Base-by-base conservation (phyloP, 2,113 vertebrate genomes). In the Vidua macroura region DNA sequence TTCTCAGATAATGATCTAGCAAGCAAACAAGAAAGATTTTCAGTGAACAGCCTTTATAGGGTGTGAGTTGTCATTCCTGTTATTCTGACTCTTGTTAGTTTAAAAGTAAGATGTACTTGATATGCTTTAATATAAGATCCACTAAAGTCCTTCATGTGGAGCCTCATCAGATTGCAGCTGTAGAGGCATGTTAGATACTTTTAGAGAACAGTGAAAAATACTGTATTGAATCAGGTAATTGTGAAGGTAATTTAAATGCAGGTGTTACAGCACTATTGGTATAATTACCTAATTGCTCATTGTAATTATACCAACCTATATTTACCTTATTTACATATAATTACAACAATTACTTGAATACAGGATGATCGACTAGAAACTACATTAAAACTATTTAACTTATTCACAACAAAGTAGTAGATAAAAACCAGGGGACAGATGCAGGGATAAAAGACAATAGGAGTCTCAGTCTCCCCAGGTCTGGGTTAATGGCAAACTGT, bases 271-370 rank as follows among this genome's bases (percentile, higher is more conserved):
- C 23, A 35, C 31, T 37, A 39, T 53, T 80, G 28, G 11, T 92
- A 43, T 94, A 94, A 95, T 94, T 88, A 59, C 9, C 30, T 89
- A 96, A 95, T 86, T 89, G 41, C 33, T 75, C 51, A 56, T 89
- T 93, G 67, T 92, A 95, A 83, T 96, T 94, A 39, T 67, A 81
- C 44, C 31, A 75, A 92, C 41, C 63, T 92, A 44, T 96, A 86
- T 95, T 96, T 93, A 91, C 53, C 53, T 91, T 88, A 86, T 39
- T 86, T 93, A 85, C 51, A 77, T 62, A n/a, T 89, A 97, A 94
- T 95, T 95, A 72, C 43, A 68, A 37, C n/a, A 93, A 95, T 94
- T 96, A 80, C 18, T 93, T 72, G 25, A 92, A 59, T 79, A 73
- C 20, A 76, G 18, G 46, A 51, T 91, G 66, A 92, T 84, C 41